Evolutionary conservation across 2,113 vertebrate species (phyloP), one percentile per base, ranked within the genome.

Genomic region (Elachura formosa): DNA sequence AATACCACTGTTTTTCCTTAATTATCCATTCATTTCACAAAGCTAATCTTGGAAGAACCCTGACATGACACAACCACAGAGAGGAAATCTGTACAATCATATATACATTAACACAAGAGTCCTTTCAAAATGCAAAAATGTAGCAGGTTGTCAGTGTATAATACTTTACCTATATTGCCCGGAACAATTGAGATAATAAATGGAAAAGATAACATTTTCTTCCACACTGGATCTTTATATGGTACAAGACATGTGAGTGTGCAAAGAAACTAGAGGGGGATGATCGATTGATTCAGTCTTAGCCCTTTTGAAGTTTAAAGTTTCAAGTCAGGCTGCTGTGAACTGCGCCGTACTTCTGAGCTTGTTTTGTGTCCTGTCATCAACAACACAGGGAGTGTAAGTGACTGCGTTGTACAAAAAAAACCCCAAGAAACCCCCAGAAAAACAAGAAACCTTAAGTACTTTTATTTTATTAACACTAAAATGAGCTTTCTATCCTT

Each of bases 391-490:
- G 31, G 25, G 73, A 45, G 18, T 52, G 5, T 31, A 66, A 78
- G 40, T 33, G 20, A 46, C 6, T 11, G 22, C 1, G 5, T 2
- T 51, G 11, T 31, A 16, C 8, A 6, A 55, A 77, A 59, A 72
- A 6, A 1, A 2, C 3, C 40, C n/a, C 29, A 54, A 28, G 14
- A 20, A 55, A 64, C 18, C 3, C 5, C 4, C 1, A 13, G 21
- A 76, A 51, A 19, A 2, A 3, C 14, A 34, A 6, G 7, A 59
- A 61, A 46, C 7, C 3, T 55, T 67, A 81, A 56, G 19, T 40
- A 49, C n/a, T n/a, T n/a, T n/a, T n/a, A n/a, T n/a, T n/a, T n/a
- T n/a, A 76, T 34, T 38, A 5, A 8, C 9, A 31, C 40, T 45
- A n/a, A 94, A 94, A 46, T 13, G n/a, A 8, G 45, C 5, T 54